These are phyloP conservation scores for Leucosticte australis DNA, from an alignment of 2,113 vertebrate genomes.

Conservation along the genomic window DNA sequence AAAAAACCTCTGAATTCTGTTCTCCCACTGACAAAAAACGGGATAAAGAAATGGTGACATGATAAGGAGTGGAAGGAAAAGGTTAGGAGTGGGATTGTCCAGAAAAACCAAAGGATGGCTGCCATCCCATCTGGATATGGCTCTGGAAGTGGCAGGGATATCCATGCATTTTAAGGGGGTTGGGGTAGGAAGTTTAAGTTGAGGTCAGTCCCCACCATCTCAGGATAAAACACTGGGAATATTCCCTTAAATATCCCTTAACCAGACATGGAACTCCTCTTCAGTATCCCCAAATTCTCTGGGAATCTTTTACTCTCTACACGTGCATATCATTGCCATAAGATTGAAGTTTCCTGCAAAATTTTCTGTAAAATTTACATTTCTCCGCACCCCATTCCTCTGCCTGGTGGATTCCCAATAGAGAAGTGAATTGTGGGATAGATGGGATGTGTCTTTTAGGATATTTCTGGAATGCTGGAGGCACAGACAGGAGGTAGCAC, in stretches of 20 bases:
- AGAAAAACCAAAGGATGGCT: not conserved
- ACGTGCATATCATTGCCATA: fast-evolving
- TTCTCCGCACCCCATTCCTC: not conserved
- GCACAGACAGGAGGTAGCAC: too few species aligned
- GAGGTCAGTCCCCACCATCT: not conserved
- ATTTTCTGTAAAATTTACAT: not conserved
- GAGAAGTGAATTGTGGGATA: not conserved
- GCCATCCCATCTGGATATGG: not conserved
- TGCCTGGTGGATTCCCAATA: fast-evolving
- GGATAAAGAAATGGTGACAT: not conserved
- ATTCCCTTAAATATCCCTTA: not conserved
- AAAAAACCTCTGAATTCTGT: fast-evolving
- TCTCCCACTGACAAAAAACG: not conserved
- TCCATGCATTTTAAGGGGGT: not conserved
- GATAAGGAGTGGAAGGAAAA: not conserved
- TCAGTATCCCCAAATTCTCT: not conserved
- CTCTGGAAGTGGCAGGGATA: not conserved
- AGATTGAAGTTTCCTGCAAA: not conserved
- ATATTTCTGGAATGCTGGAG: not conserved
- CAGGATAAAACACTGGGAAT: not conserved
- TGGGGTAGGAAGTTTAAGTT: fast-evolving
- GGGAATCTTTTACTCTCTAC: not conserved
- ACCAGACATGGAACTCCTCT: not conserved
- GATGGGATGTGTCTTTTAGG: fast-evolving
- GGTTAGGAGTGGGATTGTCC: not conserved